Conservation (phyloP, 2,888 invertebrate species). For the Drosophila heteroneura region DNA sequence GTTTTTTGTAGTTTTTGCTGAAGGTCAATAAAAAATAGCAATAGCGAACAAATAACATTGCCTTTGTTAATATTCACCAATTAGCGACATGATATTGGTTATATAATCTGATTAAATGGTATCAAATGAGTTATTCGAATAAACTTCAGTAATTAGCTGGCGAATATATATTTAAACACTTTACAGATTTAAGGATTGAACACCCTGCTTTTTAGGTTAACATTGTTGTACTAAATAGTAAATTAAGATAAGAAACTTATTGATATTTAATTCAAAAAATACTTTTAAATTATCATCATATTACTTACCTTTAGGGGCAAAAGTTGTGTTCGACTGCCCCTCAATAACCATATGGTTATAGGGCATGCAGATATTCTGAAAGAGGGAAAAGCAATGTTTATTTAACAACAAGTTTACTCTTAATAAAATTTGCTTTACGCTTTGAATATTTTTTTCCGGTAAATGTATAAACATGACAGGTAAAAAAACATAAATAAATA, state of each 20-base stretch:
- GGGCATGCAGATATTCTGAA: conserved; percentile 2
- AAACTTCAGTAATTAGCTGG: background rate
- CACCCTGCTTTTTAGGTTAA: background rate
- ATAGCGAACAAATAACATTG: background rate
- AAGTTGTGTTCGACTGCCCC: background rate
- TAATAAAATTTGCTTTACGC: conserved; percentile 52
- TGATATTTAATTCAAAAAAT: background rate
- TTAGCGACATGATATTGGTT: background rate
- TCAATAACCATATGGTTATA: background rate
- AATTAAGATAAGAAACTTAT: too few species aligned
- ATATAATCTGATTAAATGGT: background rate
- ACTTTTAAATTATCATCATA: background rate
- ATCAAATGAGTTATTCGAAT: background rate
- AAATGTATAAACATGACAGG: conserved; percentile 3
- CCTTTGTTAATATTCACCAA: too few species aligned
- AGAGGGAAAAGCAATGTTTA: conserved; percentile 28
- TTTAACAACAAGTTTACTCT: conserved; percentile 42
- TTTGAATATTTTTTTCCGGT: conserved; percentile 19
- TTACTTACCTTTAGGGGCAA: background rate
- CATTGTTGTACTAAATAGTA: too few species aligned
- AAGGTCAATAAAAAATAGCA: background rate
- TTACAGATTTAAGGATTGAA: background rate
- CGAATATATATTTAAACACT: background rate
- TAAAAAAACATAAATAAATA: conserved; percentile 25
- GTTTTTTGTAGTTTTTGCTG: too few species aligned